phyloP scores from a whole-genome alignment of 1,140 invertebrate species.

The Callitettix versicolor region DNA sequence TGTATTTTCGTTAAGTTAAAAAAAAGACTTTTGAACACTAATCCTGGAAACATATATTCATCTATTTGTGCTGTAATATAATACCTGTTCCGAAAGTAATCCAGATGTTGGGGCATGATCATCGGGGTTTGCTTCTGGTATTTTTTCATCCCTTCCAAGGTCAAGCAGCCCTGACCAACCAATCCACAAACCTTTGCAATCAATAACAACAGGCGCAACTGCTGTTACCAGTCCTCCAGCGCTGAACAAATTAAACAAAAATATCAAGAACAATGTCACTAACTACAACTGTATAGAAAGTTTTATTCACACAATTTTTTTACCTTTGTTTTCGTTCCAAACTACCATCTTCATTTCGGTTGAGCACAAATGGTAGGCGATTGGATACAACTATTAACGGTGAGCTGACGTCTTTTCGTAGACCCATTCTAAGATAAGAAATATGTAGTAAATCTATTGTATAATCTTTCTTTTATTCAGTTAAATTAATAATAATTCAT shows the following conservation, averaged over 20 bases:
- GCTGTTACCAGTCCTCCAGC: slow-evolving; percentile 82
- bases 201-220: slow-evolving; percentile 78
- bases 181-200: slow-evolving; percentile 75
- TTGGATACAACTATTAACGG: slow-evolving; percentile 81
- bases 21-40: neutral
- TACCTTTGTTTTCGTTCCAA: slow-evolving; percentile 74
- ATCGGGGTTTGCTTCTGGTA: slow-evolving; percentile 74
- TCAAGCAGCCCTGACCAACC: slow-evolving; percentile 80
- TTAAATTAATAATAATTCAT: too few species aligned
- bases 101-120: slow-evolving; percentile 78
- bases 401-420: slow-evolving; percentile 18
- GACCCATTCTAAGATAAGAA: slow-evolving; percentile 10
- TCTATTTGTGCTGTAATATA: too few species aligned
- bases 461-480: too few species aligned
- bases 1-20: neutral
- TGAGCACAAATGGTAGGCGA: slow-evolving; percentile 75
- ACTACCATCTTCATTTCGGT: slow-evolving; percentile 44
- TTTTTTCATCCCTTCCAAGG: slow-evolving; percentile 53
- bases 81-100: slow-evolving; percentile 68
- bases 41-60: neutral
- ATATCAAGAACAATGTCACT: neutral
- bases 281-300: neutral
- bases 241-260: slow-evolving; percentile 34
- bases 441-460: too few species aligned
- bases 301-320: slow-evolving; percentile 23